phyloP scores from a whole-genome alignment of 2,888 invertebrate genomes.

The Dicyrtomina minuta region DNA sequence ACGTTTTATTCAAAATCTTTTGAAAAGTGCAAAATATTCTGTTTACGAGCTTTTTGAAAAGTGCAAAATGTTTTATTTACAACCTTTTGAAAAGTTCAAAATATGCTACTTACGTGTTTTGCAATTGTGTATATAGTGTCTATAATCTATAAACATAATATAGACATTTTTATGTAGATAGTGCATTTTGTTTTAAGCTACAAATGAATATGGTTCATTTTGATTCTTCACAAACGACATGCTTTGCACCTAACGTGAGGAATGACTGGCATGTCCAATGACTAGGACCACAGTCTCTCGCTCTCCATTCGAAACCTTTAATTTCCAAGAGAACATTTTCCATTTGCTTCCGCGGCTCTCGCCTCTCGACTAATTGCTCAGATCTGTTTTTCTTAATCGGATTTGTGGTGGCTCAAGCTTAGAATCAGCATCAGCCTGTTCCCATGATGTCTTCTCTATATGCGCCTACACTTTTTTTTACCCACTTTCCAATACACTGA shows the following conservation, averaged over 20 bases:
- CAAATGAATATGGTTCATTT: too few relatives aligned
- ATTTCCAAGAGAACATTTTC: background rate
- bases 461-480: constrained; percentile 5
- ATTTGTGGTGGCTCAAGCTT: constrained; percentile 30
- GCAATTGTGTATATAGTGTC: too few relatives aligned
- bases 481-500: background rate
- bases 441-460: constrained; percentile 26
- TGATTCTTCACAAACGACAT: too few relatives aligned
- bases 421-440: too few relatives aligned
- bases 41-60: too few relatives aligned
- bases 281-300: background rate
- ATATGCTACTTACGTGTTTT: too few relatives aligned
- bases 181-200: too few relatives aligned
- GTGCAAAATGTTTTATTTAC: too few relatives aligned
- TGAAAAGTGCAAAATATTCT: too few relatives aligned
- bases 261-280: background rate
- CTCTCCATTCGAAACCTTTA: too few relatives aligned
- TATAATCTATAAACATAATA: background rate
- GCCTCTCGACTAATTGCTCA: constrained; percentile 26
- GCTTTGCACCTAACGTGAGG: background rate
- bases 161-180: background rate
- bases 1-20: too few relatives aligned
- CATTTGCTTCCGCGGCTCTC: background rate
- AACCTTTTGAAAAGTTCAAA: too few relatives aligned
- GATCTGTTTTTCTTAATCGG: constrained; percentile 32